Evolutionary conservation across 2,113 vertebrate genomes (phyloP), one percentile per base, ranked within the genome.

Genomic region (Stigmatopora nigra): DNA sequence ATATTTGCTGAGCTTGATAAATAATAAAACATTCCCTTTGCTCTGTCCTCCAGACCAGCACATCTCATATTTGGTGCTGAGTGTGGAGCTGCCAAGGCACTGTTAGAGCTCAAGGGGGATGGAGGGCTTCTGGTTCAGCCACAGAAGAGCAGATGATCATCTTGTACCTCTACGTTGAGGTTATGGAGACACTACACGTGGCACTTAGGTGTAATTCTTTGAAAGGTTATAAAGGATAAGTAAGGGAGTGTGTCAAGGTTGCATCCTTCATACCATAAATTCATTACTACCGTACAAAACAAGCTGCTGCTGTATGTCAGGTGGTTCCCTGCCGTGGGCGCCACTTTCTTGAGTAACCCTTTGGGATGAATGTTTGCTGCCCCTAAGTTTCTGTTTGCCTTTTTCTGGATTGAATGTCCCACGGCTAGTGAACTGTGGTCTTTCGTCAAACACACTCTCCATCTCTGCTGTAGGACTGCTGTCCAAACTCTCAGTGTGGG

Each of bases 371-470:
- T 86, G 88, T 85, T 93, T 96, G 82, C 89, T 77, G 35, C 90
- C 92, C 81, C 92, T 94, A 48, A 98, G 89, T 90, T 94, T 98
- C 86, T 94, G 95, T 77, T 93, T 94, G 80, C 94, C 93, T 65
- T 94, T 95, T 83, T 96, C 94, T 0, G 94, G 92, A 73, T 93
- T 98, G 84, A 94, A 99, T 0, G 96, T 98, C 76, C 94, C 94
- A 0, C 93, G 89, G 53, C 93, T 98, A 70, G 92, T 93, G 82
- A 94, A 97, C 75, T 93, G 93, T 7, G 94, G 89, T 60, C 84
- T 88, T 63, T 95, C 93, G 5, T 95, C 90, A 0, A 22, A 68
- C 0, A 17, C 0, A 16, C 80, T 71, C 7, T 88, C 88, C 57
- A 64, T 90, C 65, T 95, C 92, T 8, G 61, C 75, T 46, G 0